phyloP scores from a whole-genome alignment of 2,888 invertebrate species.

The Myopa testacea region DNA sequence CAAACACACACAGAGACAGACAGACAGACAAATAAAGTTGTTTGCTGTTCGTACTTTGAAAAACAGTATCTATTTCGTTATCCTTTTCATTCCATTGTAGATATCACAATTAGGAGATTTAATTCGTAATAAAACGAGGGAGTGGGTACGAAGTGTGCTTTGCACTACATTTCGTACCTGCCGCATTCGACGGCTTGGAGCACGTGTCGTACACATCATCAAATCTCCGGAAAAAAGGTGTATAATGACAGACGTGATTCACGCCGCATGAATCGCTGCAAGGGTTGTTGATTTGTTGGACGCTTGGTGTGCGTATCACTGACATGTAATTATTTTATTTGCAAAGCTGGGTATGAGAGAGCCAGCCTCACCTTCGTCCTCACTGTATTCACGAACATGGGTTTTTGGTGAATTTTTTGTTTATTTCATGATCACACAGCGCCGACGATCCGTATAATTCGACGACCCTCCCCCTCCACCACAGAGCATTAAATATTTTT shows the following conservation, averaged over 20 bases:
- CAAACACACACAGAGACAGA: not conserved
- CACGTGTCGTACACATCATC: slow-evolving; percentile 35
- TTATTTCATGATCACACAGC: slow-evolving; percentile 30
- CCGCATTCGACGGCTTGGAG: slow-evolving; percentile 48
- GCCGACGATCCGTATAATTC: slow-evolving; percentile 41
- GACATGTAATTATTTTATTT: slow-evolving; percentile 62
- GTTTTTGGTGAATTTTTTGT: not conserved
- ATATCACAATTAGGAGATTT: slow-evolving; percentile 64
- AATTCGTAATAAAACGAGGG: slow-evolving; percentile 57
- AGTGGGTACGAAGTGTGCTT: slow-evolving; percentile 3
- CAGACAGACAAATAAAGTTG: not conserved
- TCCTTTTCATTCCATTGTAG: slow-evolving; percentile 47
- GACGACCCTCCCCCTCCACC: slow-evolving; percentile 26
- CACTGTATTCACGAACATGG: not conserved
- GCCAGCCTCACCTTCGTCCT: slow-evolving; percentile 22
- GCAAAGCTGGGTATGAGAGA: slow-evolving; percentile 41
- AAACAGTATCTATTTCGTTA: slow-evolving; percentile 38
- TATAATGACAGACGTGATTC: slow-evolving; percentile 43
- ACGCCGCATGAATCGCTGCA: slow-evolving; percentile 19
- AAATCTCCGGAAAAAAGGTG: slow-evolving; percentile 37
- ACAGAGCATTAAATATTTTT: slow-evolving; percentile 31
- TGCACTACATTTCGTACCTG: slow-evolving; percentile 36
- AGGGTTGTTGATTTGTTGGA: slow-evolving; percentile 31
- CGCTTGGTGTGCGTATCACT: slow-evolving; percentile 39
- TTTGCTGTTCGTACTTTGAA: not conserved